Percentiles rank a stretch among this genome's conserved stretches.
phyloP scores from a whole-genome alignment of 2,113 vertebrate genomes.

The Xenus cinereus region DNA sequence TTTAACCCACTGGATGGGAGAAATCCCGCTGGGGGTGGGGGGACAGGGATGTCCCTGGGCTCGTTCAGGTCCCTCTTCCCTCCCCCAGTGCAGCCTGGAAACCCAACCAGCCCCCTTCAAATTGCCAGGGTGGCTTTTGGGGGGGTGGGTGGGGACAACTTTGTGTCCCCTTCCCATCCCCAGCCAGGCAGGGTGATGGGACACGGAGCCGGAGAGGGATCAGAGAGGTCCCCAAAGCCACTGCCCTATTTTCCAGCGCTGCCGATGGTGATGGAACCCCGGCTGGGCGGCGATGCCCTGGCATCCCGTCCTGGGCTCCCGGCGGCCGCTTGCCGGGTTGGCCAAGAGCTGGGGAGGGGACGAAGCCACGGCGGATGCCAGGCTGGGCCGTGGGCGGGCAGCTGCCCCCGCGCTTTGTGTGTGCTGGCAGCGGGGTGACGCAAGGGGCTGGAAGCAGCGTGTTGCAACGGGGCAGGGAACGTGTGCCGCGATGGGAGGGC shows the following conservation, averaged over 20 bases:
- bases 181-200: background rate
- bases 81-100: rapidly evolving
- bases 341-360: constrained; percentile 61
- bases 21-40: background rate
- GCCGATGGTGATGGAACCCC: rapidly evolving
- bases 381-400: background rate
- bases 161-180: background rate
- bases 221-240: rapidly evolving
- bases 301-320: background rate
- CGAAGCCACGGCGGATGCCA: background rate
- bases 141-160: no score
- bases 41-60: rapidly evolving
- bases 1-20: background rate
- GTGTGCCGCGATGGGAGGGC: background rate
- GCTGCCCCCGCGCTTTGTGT: background rate
- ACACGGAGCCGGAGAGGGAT: rapidly evolving
- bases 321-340: background rate
- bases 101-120: background rate
- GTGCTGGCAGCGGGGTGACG: background rate
- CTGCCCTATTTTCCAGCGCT: rapidly evolving
- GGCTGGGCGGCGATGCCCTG: background rate
- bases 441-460: background rate
- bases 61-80: background rate
- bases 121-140: background rate
- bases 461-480: background rate